Conservation (phyloP, 2,113 vertebrate genomes). For the Chunga burmeisteri region DNA sequence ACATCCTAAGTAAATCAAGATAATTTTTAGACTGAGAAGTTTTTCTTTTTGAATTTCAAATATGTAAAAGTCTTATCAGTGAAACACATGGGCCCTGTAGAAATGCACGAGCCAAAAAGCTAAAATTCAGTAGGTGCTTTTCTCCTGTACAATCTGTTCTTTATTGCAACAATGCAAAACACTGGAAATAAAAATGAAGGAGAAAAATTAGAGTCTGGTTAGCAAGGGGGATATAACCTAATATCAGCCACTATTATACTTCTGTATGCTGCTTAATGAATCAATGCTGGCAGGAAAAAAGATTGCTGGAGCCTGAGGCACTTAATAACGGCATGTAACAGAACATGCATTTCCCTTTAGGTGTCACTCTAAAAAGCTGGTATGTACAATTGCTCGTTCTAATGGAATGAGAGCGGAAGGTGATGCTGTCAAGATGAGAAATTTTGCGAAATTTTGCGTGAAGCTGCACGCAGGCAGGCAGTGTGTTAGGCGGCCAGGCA, state of each 20-base stretch:
- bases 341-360: neutral
- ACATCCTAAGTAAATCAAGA: neutral
- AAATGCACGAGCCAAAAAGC: neutral
- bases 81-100: neutral
- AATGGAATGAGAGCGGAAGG: neutral
- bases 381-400: neutral
- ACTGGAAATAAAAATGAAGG: neutral
- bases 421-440: neutral
- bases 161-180: neutral
- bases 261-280: neutral
- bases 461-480: neutral
- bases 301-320: conserved; percentile 5
- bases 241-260: neutral
- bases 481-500: fast-evolving
- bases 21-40: neutral
- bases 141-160: neutral
- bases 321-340: neutral
- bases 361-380: neutral
- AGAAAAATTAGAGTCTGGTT: conserved; percentile 26
- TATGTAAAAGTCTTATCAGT: neutral
- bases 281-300: conserved; percentile 22
- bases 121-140: neutral
- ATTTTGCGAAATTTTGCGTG: neutral
- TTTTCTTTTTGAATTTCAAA: neutral
- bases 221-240: conserved; percentile 10